Conservation (phyloP, 2,888 invertebrate species). For the Cryptus armator region DNA sequence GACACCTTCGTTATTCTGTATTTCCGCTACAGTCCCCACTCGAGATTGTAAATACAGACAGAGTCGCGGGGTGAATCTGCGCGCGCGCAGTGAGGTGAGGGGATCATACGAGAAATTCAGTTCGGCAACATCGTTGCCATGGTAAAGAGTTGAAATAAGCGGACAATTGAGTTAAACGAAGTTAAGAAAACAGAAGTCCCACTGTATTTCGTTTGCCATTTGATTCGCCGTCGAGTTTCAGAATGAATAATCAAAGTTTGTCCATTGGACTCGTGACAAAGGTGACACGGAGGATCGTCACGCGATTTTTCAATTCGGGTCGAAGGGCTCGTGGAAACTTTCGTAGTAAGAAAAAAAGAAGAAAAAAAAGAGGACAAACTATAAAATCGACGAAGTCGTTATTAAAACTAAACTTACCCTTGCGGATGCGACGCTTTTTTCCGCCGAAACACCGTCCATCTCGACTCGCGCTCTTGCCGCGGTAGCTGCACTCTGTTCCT, state of each 20-base stretch:
- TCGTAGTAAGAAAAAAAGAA: too few species aligned
- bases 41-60: too few species aligned
- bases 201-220: background rate
- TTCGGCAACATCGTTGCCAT: too few species aligned
- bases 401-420: constrained; percentile 87
- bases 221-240: background rate
- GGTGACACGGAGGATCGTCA: background rate
- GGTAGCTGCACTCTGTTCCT: constrained; percentile 92
- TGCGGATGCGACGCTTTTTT: constrained; percentile 93
- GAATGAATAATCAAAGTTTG: background rate
- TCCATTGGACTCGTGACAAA: background rate
- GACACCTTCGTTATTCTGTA: too few species aligned
- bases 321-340: background rate
- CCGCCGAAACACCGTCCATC: constrained; percentile 94
- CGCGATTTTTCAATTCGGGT: constrained; percentile 1
- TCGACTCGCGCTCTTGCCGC: constrained; percentile 93
- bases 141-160: too few species aligned
- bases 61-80: too few species aligned
- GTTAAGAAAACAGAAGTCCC: background rate
- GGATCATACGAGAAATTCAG: too few species aligned
- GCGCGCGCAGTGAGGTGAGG: too few species aligned
- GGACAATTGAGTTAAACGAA: too few species aligned
- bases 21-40: too few species aligned
- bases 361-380: background rate
- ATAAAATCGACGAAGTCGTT: background rate